phyloP scores from a whole-genome alignment of 2,797 vertebrate species.

The Perodicticus potto region DNA sequence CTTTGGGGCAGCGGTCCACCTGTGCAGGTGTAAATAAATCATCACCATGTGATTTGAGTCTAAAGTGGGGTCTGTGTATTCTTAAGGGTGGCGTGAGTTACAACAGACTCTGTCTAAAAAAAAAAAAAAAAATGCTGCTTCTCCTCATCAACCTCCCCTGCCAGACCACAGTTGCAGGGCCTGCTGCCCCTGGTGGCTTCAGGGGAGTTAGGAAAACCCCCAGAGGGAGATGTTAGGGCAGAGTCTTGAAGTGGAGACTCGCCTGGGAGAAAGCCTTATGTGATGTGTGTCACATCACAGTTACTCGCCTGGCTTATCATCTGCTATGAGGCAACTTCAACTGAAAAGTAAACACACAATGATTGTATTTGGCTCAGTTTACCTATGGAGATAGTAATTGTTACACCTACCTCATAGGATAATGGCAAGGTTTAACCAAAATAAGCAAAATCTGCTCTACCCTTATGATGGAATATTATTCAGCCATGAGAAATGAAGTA shows the following conservation, averaged over 20 bases:
- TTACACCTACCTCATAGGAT: not conserved
- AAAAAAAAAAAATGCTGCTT: not conserved
- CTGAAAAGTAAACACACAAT: conserved; percentile 32
- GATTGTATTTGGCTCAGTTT: not conserved
- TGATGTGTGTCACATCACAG: rapidly evolving
- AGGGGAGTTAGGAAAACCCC: not conserved
- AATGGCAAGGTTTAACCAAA: not conserved
- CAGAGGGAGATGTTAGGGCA: not conserved
- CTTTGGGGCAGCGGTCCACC: no score
- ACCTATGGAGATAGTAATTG: not conserved
- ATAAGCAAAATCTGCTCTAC: not conserved
- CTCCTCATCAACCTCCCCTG: not conserved
- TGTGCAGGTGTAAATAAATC: no score
- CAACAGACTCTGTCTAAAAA: no score
- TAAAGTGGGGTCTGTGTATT: no score
- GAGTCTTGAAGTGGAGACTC: not conserved
- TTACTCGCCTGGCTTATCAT: not conserved
- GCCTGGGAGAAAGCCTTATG: not conserved
- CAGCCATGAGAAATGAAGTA: not conserved
- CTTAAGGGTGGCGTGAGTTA: no score
- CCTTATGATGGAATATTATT: not conserved
- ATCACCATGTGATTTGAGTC: no score
- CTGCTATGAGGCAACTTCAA: not conserved
- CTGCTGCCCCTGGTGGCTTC: not conserved
- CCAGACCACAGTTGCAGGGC: not conserved